Evolutionary conservation across 2,888 invertebrate species (phyloP), one percentile per base, ranked within the genome.

Genomic region (Cyaniris semiargus): DNA sequence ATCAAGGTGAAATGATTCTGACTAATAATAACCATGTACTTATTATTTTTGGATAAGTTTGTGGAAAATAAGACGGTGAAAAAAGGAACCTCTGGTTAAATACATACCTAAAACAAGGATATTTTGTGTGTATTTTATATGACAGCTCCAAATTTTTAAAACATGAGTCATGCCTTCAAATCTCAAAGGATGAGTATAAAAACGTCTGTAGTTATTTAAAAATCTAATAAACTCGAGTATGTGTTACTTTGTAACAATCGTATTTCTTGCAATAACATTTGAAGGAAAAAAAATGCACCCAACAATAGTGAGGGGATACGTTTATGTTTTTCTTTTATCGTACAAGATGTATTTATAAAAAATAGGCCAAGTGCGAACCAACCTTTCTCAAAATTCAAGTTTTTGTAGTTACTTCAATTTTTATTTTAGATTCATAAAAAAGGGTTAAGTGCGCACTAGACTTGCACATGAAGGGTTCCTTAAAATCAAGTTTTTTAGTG

Each of bases 291-390:
- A 18, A 74, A 27, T 74, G 23, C 44, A 74, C 15, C 27, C 44
- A 53, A 74, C 74, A 74, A 74, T 74, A 74, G 74, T 74, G 74
- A 48, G 15, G 74, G 27, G 53, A 44, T 53, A 48, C 23, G 74
- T 74, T 74, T 74, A 74, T 74, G 74, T 53, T 74, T 74, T 74
- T 27, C 74, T 48, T 74, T 74, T 74, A 74, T 74, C 74, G 74
- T 53, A 53, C 18, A 23, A 72, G 23, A 48, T 38, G 53, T 72
- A 48, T 48, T 72, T 48, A 72, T 72, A 72, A 72, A 72, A 71
- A 48, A 18, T 21, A 6, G 21, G 58, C 58, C 21, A 21, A 58
- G 21, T 21, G 58, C 2, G 21, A 21, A 21, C 8, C 8, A 2
- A 7, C 21, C 2, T 58, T 21, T 0, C n/a, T n/a, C n/a, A n/a